phyloP scores from a whole-genome alignment of 1,140 invertebrate species.

The Linepithema humile region DNA sequence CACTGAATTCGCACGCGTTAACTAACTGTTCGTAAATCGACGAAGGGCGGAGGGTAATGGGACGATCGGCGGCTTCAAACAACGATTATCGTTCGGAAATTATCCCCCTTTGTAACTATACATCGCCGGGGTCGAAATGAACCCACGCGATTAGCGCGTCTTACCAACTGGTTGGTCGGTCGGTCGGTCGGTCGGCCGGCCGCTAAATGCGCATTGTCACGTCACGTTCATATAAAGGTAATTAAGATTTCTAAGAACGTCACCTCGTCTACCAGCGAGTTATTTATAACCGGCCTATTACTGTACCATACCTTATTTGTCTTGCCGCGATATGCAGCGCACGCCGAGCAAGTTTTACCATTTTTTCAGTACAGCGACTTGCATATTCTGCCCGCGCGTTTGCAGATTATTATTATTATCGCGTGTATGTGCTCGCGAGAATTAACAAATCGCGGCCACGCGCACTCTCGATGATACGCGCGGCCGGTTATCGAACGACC shows the following conservation, averaged over 20 bases:
- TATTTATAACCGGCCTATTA: conserved; percentile 43
- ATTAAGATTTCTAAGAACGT: conserved; percentile 46
- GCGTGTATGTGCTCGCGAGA: conserved; percentile 9
- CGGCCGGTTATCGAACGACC: conserved; percentile 30
- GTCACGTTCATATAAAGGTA: conserved; percentile 34
- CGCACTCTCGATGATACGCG: conserved; percentile 26
- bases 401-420: conserved; percentile 19
- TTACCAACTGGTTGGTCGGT: background rate
- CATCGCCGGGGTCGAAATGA: conserved; percentile 23
- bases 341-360: background rate
- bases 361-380: conserved; percentile 10
- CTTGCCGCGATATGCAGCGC: background rate
- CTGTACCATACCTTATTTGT: background rate
- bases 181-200: background rate
- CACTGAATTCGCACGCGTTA: background rate
- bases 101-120: conserved; percentile 30
- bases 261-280: background rate
- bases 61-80: conserved; percentile 43
- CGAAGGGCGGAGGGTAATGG: conserved; percentile 19
- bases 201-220: conserved; percentile 43
- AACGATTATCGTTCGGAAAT: conserved; percentile 46
- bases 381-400: background rate
- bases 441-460: conserved; percentile 50
- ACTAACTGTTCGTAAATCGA: conserved; percentile 33
- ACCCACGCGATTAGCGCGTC: conserved; percentile 41